A percentile compares a stretch with the other conserved stretches of the same genome.
These are phyloP conservation scores for Acipenser ruthenus DNA, from an alignment of 2,797 vertebrate genomes.

Conservation along the genomic window DNA sequence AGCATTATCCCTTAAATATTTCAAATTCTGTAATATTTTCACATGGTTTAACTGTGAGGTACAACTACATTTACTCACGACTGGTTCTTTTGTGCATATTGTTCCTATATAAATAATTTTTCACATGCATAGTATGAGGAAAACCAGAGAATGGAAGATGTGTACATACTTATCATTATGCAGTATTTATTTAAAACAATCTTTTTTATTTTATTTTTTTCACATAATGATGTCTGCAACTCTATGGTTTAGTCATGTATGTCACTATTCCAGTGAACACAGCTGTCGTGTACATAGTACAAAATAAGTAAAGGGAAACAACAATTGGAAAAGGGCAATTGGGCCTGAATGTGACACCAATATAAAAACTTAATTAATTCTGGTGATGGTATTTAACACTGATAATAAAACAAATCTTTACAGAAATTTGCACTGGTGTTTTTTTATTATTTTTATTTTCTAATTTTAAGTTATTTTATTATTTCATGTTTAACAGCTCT, in stretches of 20 bases:
- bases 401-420: slow-evolving; percentile 79
- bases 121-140: slow-evolving; percentile 54
- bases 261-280: slow-evolving; percentile 57
- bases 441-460: slow-evolving; percentile 7
- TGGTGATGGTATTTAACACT: slow-evolving; percentile 77
- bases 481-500: no score
- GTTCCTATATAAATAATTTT: slow-evolving; percentile 38
- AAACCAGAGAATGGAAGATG: slow-evolving; percentile 56
- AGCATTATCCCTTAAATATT: slow-evolving; percentile 3
- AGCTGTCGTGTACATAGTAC: slow-evolving; percentile 65
- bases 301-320: slow-evolving; percentile 58
- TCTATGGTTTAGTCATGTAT: slow-evolving; percentile 62
- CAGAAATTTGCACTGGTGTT: slow-evolving; percentile 36
- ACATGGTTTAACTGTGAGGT: no score
- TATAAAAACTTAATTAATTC: slow-evolving; percentile 65
- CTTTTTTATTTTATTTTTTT: slow-evolving; percentile 56
- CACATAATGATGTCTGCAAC: slow-evolving; percentile 55
- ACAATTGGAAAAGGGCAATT: slow-evolving; percentile 47
- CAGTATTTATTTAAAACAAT: slow-evolving; percentile 70
- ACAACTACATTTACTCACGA: slow-evolving; percentile 26
- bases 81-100: slow-evolving; percentile 51
- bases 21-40: slow-evolving; percentile 36
- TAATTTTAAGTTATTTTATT: no score
- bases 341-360: slow-evolving; percentile 62
- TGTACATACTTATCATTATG: slow-evolving; percentile 69